These are phyloP conservation scores for Cosmorhoe ocellata DNA, from an alignment of 2,888 invertebrate genomes.

Conservation along the genomic window DNA sequence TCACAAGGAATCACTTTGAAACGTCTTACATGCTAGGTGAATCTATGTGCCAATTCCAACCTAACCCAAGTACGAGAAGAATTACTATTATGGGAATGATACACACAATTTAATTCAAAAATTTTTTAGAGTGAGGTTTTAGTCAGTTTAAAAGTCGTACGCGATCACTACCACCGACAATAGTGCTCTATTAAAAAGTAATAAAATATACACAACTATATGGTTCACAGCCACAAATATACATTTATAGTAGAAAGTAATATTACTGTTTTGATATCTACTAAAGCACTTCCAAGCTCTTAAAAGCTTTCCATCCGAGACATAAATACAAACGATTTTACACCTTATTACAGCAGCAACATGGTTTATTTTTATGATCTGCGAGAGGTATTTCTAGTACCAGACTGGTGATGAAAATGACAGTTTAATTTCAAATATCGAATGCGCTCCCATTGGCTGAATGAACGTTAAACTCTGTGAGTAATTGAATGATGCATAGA, in stretches of 20 bases:
- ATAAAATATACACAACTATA: too few species aligned
- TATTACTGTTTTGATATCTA: constrained; percentile 29
- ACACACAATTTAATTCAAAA: too few species aligned
- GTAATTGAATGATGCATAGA: constrained; percentile 26
- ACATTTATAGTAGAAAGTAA: constrained; percentile 28
- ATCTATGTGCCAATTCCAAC: too few species aligned
- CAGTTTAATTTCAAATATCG: constrained; percentile 32
- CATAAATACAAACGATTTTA: constrained; percentile 8
- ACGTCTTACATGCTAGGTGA: too few species aligned
- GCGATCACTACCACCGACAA: too few species aligned
- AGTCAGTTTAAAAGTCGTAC: too few species aligned
- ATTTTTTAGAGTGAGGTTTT: too few species aligned
- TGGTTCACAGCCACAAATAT: constrained; percentile 20
- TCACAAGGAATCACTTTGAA: too few species aligned
- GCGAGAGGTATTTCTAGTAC: neutral
- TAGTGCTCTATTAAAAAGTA: too few species aligned
- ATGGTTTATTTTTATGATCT: constrained; percentile 9
- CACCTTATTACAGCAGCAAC: neutral
- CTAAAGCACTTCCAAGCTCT: constrained; percentile 23
- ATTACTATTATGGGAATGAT: too few species aligned
- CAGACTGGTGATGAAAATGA: constrained; percentile 30
- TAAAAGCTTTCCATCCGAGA: constrained; percentile 14
- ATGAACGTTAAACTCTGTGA: constrained; percentile 24
- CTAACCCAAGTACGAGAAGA: too few species aligned
- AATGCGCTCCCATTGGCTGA: constrained; percentile 27